These are phyloP conservation scores for Stramonita haemastoma DNA, from an alignment of 2,888 invertebrate species.

Conservation along the genomic window DNA sequence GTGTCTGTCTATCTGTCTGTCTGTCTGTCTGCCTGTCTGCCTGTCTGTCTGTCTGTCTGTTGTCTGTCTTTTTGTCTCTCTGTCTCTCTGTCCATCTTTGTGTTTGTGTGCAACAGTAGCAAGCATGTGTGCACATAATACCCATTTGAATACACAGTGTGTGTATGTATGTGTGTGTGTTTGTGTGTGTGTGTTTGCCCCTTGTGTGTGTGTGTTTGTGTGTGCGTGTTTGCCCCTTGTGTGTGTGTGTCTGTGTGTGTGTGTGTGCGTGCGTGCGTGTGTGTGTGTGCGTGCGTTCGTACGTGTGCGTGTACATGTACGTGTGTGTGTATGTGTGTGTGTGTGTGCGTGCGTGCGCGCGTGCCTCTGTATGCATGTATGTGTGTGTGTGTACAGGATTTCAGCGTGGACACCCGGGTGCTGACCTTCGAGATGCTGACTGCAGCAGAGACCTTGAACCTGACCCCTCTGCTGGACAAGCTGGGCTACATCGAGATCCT, in stretches of 20 bases:
- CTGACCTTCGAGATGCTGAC: constrained; percentile 44
- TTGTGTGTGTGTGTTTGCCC: too few relatives aligned
- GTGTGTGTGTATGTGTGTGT: not conserved
- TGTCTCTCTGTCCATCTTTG: not conserved
- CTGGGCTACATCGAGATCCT: constrained; percentile 40
- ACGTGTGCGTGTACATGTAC: not conserved
- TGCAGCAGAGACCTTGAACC: constrained; percentile 40
- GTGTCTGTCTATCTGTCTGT: too few relatives aligned
- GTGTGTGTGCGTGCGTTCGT: not conserved
- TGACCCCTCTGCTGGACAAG: constrained; percentile 32
- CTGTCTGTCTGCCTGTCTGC: too few relatives aligned
- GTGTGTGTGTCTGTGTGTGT: not conserved
- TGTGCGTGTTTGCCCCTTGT: not conserved
- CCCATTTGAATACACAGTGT: too few relatives aligned
- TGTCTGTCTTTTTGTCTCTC: not conserved
- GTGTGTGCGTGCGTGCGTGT: constrained; percentile 18
- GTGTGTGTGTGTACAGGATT: not conserved
- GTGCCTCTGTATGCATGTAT: not conserved
- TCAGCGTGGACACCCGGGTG: not conserved
- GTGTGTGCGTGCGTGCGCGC: not conserved
- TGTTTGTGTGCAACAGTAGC: too few relatives aligned
- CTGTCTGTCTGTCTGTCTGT: too few relatives aligned
- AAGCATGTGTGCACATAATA: too few relatives aligned
- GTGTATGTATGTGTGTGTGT: too few relatives aligned
- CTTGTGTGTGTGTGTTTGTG: too few relatives aligned